phyloP scores from a whole-genome alignment of 1,140 invertebrate species.

The Dermatophagoides farinae region DNA sequence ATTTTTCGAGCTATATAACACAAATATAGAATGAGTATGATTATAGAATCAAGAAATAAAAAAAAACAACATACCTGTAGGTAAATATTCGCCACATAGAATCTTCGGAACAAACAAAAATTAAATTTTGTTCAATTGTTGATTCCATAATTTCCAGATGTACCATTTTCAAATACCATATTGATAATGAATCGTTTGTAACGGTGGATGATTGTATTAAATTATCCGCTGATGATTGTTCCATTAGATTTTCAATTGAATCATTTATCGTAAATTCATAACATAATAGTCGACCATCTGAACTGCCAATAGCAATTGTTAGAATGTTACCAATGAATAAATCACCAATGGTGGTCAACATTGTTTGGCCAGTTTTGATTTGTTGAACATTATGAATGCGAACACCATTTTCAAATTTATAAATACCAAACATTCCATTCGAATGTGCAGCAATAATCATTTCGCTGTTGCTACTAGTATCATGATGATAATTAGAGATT shows the following conservation, averaged over 20 bases:
- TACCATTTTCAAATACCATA: background rate
- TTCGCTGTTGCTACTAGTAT: background rate
- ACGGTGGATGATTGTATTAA: background rate
- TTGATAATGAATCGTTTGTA: background rate
- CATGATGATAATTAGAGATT: background rate
- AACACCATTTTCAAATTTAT: background rate
- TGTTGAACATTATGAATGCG: background rate
- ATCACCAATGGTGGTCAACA: background rate
- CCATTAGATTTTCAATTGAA: background rate
- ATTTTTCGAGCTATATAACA: background rate
- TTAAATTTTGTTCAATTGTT: background rate
- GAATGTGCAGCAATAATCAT: background rate
- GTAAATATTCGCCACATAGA: background rate
- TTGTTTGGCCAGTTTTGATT: background rate
- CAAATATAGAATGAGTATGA: background rate
- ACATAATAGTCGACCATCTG: background rate
- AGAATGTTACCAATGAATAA: background rate
- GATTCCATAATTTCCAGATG: background rate
- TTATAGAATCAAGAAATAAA: background rate
- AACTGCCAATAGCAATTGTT: background rate
- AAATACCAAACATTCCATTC: background rate
- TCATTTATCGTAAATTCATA: background rate
- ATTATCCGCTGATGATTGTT: background rate
- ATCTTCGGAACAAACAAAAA: slow-evolving; percentile 1
- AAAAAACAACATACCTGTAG: background rate